phyloP scores from a whole-genome alignment of 2,113 vertebrate genomes.

The Cololabis saira region DNA sequence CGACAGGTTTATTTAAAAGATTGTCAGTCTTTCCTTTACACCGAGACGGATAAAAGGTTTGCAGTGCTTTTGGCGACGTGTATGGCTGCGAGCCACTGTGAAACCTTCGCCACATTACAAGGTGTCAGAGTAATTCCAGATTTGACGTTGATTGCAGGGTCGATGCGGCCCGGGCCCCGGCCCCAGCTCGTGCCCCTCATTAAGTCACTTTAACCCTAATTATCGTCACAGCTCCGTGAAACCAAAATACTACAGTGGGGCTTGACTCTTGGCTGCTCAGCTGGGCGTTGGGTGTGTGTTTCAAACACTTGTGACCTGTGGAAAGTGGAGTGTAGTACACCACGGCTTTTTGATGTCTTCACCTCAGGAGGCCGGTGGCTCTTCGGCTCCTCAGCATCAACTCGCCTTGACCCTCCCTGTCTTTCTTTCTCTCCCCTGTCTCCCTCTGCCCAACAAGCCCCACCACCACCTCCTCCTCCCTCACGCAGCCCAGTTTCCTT shows the following conservation, averaged over 20 bases:
- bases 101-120: conserved; percentile 23
- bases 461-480: not conserved
- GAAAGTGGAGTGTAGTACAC: conserved; percentile 44
- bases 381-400: conserved; percentile 33
- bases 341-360: conserved; percentile 58
- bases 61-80: not conserved
- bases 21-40: conserved; percentile 7
- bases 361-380: conserved; percentile 50
- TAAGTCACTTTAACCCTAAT: conserved; percentile 77
- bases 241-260: conserved; percentile 36
- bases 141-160: conserved; percentile 56
- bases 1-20: conserved; percentile 30
- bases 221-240: conserved; percentile 60
- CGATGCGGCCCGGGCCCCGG: conserved; percentile 11
- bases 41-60: conserved; percentile 13
- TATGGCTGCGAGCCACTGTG: conserved; percentile 5
- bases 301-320: conserved; percentile 40
- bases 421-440: conserved; percentile 11
- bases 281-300: conserved; percentile 38
- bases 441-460: not conserved
- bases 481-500: conserved; percentile 54
- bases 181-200: conserved; percentile 54
- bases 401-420: conserved; percentile 9
- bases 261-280: conserved; percentile 46
- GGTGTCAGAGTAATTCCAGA: conserved; percentile 60